A percentile compares a stretch with the other conserved stretches of the same genome.
Conservation (phyloP, 1,140 invertebrate species). For the Hesperophylax magnus region DNA sequence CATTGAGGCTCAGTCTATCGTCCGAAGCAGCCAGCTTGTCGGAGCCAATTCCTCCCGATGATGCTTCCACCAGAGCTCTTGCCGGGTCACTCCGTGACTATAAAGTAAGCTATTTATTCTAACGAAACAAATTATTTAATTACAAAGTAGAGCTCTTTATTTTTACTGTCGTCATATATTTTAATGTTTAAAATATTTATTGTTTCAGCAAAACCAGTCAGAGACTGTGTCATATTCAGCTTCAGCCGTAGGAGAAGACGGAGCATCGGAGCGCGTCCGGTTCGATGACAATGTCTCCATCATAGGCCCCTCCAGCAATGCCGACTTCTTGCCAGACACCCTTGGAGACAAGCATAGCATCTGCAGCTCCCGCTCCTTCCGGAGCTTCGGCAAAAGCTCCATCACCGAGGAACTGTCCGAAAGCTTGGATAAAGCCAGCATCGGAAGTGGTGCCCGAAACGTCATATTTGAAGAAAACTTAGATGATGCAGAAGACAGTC, state of each 20-base stretch:
- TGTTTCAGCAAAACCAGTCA: constrained; percentile 56
- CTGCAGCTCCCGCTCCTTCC: constrained; percentile 54
- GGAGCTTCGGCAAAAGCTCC: constrained; percentile 54
- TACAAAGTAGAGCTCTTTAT: neutral
- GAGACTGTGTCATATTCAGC: constrained; percentile 56
- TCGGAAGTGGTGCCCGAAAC: constrained; percentile 54
- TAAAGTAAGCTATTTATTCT: constrained; percentile 65
- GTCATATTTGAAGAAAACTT: constrained; percentile 56
- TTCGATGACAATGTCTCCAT: constrained; percentile 72
- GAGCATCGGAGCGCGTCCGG: constrained; percentile 72
- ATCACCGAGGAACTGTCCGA: constrained; percentile 55
- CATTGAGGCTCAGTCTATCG: constrained; percentile 65
- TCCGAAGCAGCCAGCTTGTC: constrained; percentile 80
- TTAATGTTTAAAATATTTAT: constrained; percentile 3
- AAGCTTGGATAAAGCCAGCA: constrained; percentile 55
- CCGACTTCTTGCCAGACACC: constrained; percentile 50
- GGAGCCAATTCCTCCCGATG: constrained; percentile 66
- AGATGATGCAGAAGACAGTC: constrained; percentile 47
- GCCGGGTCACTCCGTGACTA: constrained; percentile 80
- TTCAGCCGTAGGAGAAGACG: constrained; percentile 67
- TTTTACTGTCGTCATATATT: neutral
- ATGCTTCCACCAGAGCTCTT: constrained; percentile 82
- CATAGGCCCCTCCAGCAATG: constrained; percentile 50
- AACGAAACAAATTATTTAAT: neutral
- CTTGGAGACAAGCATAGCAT: constrained; percentile 55